Percentiles rank a stretch among this genome's conserved stretches.
Conservation (phyloP, 2,888 invertebrate genomes). For the Isoperla grammatica region DNA sequence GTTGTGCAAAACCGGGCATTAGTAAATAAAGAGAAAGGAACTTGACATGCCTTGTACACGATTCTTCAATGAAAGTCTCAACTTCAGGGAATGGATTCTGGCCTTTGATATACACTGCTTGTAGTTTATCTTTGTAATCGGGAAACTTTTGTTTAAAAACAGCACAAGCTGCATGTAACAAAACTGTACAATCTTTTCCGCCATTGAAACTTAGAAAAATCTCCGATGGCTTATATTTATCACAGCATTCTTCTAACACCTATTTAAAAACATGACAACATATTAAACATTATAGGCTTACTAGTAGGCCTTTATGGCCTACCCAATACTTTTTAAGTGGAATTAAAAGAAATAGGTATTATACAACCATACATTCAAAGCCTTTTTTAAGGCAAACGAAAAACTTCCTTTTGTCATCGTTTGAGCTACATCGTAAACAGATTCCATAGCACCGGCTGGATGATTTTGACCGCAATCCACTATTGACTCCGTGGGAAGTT, state of each 20-base stretch:
- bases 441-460: constrained; percentile 30
- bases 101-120: constrained; percentile 75
- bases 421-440: constrained; percentile 29
- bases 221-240: constrained; percentile 61
- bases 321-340: not conserved
- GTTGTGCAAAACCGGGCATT: too few relatives aligned
- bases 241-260: constrained; percentile 57
- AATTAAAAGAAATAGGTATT: too few relatives aligned
- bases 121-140: constrained; percentile 41
- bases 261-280: constrained; percentile 39
- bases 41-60: constrained; percentile 48
- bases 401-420: not conserved
- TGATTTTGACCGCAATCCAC: constrained; percentile 38
- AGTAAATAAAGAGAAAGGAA: too few relatives aligned
- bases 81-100: constrained; percentile 74
- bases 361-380: constrained; percentile 34
- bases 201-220: constrained; percentile 94
- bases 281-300: constrained; percentile 12
- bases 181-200: constrained; percentile 95
- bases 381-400: constrained; percentile 28
- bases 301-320: not conserved
- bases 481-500: constrained; percentile 43
- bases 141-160: constrained; percentile 41
- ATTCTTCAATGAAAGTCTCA: constrained; percentile 65
- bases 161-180: constrained; percentile 65